Conservation (phyloP, 2,113 vertebrate species). For the Ptyas mucosa region DNA sequence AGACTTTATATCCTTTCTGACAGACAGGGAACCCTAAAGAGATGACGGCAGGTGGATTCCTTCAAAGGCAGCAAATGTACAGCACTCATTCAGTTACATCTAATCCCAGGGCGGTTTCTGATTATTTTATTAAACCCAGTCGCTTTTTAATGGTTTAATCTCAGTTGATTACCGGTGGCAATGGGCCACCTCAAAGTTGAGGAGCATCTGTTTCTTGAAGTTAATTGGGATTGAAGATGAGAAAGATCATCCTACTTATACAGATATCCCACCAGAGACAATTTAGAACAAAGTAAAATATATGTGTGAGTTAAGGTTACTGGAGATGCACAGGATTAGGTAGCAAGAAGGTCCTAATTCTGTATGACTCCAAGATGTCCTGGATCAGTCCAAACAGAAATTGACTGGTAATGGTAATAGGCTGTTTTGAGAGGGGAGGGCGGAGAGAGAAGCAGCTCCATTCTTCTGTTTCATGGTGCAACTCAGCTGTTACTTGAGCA, state of each 20-base stretch:
- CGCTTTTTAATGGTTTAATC: neutral
- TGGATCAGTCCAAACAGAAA: neutral
- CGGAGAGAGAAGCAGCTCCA: neutral
- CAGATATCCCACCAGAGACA: neutral
- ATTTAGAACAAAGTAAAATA: neutral
- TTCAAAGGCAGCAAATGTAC: neutral
- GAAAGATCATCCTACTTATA: neutral
- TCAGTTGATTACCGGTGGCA: neutral
- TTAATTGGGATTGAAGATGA: neutral
- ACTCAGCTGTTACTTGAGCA: neutral
- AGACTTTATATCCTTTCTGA: neutral
- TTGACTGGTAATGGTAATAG: neutral
- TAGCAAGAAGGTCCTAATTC: neutral
- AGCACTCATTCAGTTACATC: neutral
- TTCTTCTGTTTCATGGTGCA: neutral
- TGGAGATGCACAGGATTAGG: neutral
- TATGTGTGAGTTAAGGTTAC: neutral
- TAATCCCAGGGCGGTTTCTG: neutral
- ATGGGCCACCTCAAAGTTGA: neutral
- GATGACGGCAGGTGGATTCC: neutral
- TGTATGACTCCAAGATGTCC: neutral
- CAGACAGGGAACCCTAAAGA: neutral
- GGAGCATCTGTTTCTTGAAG: neutral
- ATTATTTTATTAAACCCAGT: neutral
- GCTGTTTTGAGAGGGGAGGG: neutral